Percentiles rank a stretch among this genome's conserved stretches.
Evolutionary conservation across 2,113 vertebrate species (phyloP).

Genomic region (Chlorodrepanis virens): DNA sequence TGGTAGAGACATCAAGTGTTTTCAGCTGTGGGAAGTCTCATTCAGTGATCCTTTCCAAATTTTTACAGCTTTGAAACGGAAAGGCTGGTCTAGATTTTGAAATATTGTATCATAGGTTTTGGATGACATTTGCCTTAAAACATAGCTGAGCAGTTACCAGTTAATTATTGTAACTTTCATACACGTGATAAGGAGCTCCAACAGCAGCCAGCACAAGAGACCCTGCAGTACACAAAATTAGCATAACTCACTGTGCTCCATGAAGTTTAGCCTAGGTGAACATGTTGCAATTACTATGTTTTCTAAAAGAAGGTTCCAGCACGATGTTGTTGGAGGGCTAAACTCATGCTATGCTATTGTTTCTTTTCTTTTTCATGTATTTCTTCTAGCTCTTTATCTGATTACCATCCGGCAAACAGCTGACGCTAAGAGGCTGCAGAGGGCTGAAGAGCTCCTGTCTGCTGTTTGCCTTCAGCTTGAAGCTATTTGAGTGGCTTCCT

Average conservation of each 20-base stretch:
- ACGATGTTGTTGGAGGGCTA: slow-evolving; percentile 60
- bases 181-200: slow-evolving; percentile 62
- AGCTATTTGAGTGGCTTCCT: slow-evolving; percentile 74
- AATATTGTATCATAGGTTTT: slow-evolving; percentile 65
- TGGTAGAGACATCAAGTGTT: slow-evolving; percentile 67
- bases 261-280: slow-evolving; percentile 71
- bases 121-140: slow-evolving; percentile 75
- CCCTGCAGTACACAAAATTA: slow-evolving; percentile 72
- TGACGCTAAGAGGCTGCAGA: slow-evolving; percentile 83
- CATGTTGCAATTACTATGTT: slow-evolving; percentile 66
- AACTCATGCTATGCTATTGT: slow-evolving; percentile 75
- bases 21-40: slow-evolving; percentile 71
- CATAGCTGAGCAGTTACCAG: slow-evolving; percentile 72
- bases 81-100: slow-evolving; percentile 56
- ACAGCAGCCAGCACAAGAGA: slow-evolving; percentile 56
- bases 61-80: slow-evolving; percentile 45
- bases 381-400: slow-evolving; percentile 84
- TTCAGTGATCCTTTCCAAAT: slow-evolving; percentile 68
- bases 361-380: slow-evolving; percentile 73
- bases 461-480: slow-evolving; percentile 79
- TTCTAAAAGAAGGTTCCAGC: slow-evolving; percentile 69
- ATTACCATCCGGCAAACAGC: slow-evolving; percentile 84
- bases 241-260: slow-evolving; percentile 56
- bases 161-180: slow-evolving; percentile 79
- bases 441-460: slow-evolving; percentile 82